Evolutionary conservation across 2,888 invertebrate genomes (phyloP).

Genomic region (Mystacides longicornis): DNA sequence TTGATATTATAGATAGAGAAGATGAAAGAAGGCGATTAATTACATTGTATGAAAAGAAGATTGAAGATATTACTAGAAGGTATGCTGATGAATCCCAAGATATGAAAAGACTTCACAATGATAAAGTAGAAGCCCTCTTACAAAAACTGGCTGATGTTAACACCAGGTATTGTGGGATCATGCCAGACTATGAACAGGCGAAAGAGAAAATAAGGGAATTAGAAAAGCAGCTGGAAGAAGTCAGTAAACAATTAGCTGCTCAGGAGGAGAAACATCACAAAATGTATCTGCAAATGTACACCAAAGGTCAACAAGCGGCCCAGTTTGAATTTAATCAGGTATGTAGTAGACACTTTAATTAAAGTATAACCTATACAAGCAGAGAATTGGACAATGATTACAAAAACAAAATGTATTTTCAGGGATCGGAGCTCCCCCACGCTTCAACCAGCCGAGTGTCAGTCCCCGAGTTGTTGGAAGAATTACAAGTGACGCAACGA

Average conservation of each 20-base stretch:
- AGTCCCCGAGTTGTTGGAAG: slow-evolving; percentile 73
- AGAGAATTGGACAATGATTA: not conserved
- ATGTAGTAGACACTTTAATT: not conserved
- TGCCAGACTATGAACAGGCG: slow-evolving; percentile 67
- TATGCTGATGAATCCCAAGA: slow-evolving; percentile 60
- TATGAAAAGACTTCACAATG: slow-evolving; percentile 70
- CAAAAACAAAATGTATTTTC: slow-evolving; percentile 13
- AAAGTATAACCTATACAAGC: too few relatives aligned
- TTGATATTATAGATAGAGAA: slow-evolving; percentile 50
- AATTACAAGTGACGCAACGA: slow-evolving; percentile 75
- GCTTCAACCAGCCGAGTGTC: slow-evolving; percentile 63
- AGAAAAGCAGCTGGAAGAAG: slow-evolving; percentile 65
- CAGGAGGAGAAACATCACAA: slow-evolving; percentile 68
- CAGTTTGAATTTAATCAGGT: slow-evolving; percentile 62
- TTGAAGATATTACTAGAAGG: slow-evolving; percentile 63
- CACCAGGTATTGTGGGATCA: slow-evolving; percentile 67
- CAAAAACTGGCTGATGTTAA: slow-evolving; percentile 69
- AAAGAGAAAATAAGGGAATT: slow-evolving; percentile 62
- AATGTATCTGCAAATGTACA: slow-evolving; percentile 75
- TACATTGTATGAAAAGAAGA: slow-evolving; percentile 63
- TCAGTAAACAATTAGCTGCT: slow-evolving; percentile 59
- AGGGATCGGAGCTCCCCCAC: slow-evolving; percentile 39
- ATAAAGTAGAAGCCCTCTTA: slow-evolving; percentile 66
- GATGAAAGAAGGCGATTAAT: slow-evolving; percentile 61
- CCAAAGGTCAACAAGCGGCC: slow-evolving; percentile 75